Base-by-base conservation (phyloP, 1,140 invertebrate species). In the Pseudomyrmex concolor region DNA sequence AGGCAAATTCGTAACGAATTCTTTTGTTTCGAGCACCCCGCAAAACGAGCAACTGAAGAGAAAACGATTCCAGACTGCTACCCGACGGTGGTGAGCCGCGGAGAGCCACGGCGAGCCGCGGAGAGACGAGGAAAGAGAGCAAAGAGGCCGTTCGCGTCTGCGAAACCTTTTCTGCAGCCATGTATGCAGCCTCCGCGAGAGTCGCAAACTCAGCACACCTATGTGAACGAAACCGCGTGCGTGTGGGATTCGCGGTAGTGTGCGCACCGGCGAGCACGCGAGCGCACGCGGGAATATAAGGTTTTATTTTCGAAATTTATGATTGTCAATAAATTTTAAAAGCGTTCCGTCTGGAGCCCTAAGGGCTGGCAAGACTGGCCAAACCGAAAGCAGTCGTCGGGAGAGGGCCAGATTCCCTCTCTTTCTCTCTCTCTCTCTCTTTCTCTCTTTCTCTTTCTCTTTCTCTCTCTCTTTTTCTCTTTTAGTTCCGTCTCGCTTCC, bases 281-380 rank as follows among this genome's bases (percentile, higher is more conserved):
- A 77, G 91, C 87, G 88, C 85, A 51, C 84, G 82, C 90, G 87
- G 90, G 91, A 94, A 94, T 94, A 94, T 94, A 94, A 94, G 94
- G 93, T 94, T 94, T 94, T 94, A 94, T 94, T 94, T 94, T 94
- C 93, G 93, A 94, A 94, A 94, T 94, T 94, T 94, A 94, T 94
- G 94, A 94, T 94, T 94, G 94, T 94, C 94, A 94, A 94, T 94
- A 94, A 94, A 94, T 94, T 94, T 94, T 94, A 94, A 94, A 94
- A 94, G 94, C 93, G 94, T 93, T 94, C 92, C 93, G 94, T 94
- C 94, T 94, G 93, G 93, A 91, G 93, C 93, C 94, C 92, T 93
- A 90, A 94, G 94, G 94, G 93, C 93, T 93, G 91, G 90, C 91
- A 92, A 92, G 92, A 91, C 92, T 92, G 93, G 91, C 91, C 91